A percentile compares a stretch with the other conserved stretches of the same genome.
Conservation (phyloP, 2,888 invertebrate species). For the Theretra japonica region DNA sequence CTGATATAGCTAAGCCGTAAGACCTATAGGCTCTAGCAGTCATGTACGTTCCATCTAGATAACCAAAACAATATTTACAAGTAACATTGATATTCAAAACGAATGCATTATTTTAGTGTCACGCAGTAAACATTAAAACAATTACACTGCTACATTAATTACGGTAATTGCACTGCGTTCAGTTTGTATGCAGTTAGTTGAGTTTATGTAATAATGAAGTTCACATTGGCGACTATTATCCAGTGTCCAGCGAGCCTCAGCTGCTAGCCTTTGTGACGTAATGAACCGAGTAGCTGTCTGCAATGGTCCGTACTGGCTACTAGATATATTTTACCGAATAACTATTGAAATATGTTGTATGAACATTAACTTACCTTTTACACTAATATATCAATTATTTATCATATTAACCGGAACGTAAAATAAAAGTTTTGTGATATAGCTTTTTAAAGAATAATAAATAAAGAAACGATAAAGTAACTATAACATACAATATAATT, state of each 20-base stretch:
- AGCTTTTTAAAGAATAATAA: no score
- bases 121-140: neutral
- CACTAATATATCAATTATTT: neutral
- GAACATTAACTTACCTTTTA: no score
- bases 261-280: neutral
- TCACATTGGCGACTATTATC: neutral
- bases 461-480: no score
- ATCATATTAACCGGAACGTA: neutral
- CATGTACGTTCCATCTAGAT: no score
- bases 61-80: no score
- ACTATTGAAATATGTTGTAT: neutral
- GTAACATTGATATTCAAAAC: neutral
- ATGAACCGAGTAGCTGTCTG: neutral
- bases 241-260: neutral
- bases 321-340: neutral
- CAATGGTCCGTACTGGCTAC: neutral
- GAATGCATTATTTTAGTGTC: neutral
- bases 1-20: no score
- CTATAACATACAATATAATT: no score
- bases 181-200: neutral
- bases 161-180: no score
- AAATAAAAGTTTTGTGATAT: neutral
- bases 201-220: conserved; percentile 4
- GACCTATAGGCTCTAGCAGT: no score
- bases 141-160: neutral